Evolutionary conservation across 1,140 invertebrate genomes (phyloP), one percentile per base, ranked within the genome.

Genomic region (Anthonomus grandis): DNA sequence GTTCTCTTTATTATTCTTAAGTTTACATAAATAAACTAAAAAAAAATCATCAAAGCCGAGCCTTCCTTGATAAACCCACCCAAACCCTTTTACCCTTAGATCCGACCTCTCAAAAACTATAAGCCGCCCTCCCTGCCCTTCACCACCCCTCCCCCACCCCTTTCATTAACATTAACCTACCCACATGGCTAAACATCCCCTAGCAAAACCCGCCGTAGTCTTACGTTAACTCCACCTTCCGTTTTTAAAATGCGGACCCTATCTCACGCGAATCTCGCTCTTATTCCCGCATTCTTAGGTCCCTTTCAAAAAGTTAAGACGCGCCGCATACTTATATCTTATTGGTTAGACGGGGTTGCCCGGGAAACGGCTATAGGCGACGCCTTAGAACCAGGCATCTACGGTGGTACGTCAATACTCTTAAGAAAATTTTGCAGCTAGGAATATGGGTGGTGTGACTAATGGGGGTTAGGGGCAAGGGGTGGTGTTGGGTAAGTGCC

Each of bases 221-320:
- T 44, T 38, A 44, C 23, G 15, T n/a, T 24, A 46, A 49, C 55
- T 39, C 55, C 45, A 49, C 55, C 39, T 47, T 34, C 48, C 21
- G 15, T 15, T 51, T 58, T 58, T 58, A 36, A 51, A 58, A 58
- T 45, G 24, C 2, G 27, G n/a, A 4, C 49, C 47, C 47, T 57
- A 52, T 58, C 48, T 58, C 56, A 31, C 18, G 56, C 56, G 47
- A 58, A 51, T 51, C 48, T 58, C 38, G 39, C 56, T 48, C 56
- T 58, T 58, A 58, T 52, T 42, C 27, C 38, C 48, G 56, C 56
- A 58, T 58, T 58, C 56, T 58, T 58, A 58, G 24, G 56, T 58
- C 38, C 8, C 22, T 41, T 51, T 58, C 47, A 51, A 58, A 58
- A 58, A 58, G 56, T 58, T 58, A 58, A 58, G 56, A 58, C 56